Evolutionary conservation across 2,888 invertebrate species (phyloP), one percentile per base, ranked within the genome.

Genomic region (Cremastinae sp.): DNA sequence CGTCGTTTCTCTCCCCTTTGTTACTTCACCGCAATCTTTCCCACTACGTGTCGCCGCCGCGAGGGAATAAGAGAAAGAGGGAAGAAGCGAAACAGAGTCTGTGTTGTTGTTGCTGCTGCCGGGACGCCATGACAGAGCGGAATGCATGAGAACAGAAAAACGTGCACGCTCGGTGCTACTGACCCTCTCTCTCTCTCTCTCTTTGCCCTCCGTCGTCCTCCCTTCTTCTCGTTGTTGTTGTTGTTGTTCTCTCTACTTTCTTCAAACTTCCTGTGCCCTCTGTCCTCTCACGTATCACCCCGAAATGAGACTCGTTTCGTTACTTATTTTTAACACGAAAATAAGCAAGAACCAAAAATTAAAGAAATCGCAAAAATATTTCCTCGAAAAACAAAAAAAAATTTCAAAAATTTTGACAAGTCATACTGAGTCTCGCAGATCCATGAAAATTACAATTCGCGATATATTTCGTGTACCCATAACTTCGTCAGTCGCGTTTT

Each of bases 101-200:
- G 80, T 86, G 84, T 82, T 14, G 41, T 28, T 28, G 28, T 28
- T 28, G 28, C 28, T 81, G 81, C 28, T 81, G 81, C 80, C 82
- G 70, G 69, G 84, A 82, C 85, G 87, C 86, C 88, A 86, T 88
- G 87, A 87, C 87, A 83, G 85, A 85, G 85, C 87, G 86, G 88
- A 88, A 88, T 88, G 88, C 87, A 88, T 88, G 88, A 87, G 88
- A 88, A 88, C 87, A 28, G 28, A 28, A n/a, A 84, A 76, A 73
- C 74, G 62, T 47, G 58, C 69, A 76, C 73, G 76, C 62, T 75
- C 84, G 81, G 84, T 86, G 86, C 88, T 87, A 88, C 87, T 85
- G 88, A 86, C 87, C 87, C 86, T 84, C 82, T 83, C 75, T 70
- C 64, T 85, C 88, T 86, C 87, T 86, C 86, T 84, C 82, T 83